A percentile compares a stretch with the other conserved stretches of the same genome.
Evolutionary conservation across 2,888 invertebrate genomes (phyloP).

Genomic region (Odontothrips loti): DNA sequence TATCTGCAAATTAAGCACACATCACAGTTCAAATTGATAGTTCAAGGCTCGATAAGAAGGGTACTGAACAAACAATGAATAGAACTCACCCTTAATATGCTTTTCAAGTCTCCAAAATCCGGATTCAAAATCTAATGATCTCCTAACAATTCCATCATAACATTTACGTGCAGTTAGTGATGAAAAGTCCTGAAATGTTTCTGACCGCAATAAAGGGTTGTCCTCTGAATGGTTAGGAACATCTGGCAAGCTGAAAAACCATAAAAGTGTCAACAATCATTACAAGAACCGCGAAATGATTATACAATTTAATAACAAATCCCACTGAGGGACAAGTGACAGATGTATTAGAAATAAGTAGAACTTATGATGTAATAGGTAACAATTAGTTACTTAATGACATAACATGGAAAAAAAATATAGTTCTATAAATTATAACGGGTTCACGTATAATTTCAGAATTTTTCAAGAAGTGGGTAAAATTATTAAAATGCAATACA

Average conservation of each 20-base stretch:
- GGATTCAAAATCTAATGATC: slow-evolving; percentile 75
- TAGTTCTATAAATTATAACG: too few relatives aligned
- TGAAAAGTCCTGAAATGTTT: slow-evolving; percentile 75
- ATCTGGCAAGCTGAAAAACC: slow-evolving; percentile 51
- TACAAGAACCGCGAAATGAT: not conserved
- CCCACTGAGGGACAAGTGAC: not conserved
- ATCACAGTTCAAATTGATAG: not conserved
- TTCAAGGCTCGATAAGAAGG: too few relatives aligned
- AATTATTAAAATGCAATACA: not conserved
- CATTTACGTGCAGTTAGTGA: slow-evolving; percentile 78
- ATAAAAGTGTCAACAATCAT: not conserved
- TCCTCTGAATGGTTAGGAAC: slow-evolving; percentile 65
- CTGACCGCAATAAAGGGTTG: slow-evolving; percentile 65
- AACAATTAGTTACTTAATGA: too few relatives aligned
- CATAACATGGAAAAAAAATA: too few relatives aligned
- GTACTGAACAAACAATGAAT: too few relatives aligned
- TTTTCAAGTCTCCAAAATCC: slow-evolving; percentile 65
- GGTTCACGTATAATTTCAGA: too few relatives aligned
- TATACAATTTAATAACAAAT: not conserved
- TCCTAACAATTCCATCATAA: slow-evolving; percentile 76
- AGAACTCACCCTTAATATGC: slow-evolving; percentile 47
- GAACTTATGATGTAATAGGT: too few relatives aligned
- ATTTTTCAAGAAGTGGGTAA: not conserved
- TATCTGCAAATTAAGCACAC: not conserved
- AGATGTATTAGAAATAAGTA: not conserved